Evolutionary conservation across 2,113 vertebrate genomes (phyloP).

Genomic region (Serinus canaria): DNA sequence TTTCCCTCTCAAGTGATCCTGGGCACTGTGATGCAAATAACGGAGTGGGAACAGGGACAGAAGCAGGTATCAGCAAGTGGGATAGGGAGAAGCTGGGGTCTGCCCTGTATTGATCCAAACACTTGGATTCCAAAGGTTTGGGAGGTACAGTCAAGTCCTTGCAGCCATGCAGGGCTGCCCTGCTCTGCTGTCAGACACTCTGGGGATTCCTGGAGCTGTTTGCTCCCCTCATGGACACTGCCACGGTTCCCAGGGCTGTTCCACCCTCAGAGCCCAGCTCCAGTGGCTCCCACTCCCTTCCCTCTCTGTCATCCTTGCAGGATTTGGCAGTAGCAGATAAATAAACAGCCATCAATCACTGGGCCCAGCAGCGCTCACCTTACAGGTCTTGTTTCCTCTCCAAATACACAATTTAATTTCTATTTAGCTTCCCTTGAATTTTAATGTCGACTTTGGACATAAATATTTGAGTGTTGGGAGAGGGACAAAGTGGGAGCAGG

Average conservation of each 20-base stretch:
- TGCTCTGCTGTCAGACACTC: neutral
- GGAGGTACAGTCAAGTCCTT: accelerated
- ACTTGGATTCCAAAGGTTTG: neutral
- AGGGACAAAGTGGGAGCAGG: neutral
- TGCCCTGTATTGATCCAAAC: accelerated
- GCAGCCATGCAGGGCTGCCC: neutral
- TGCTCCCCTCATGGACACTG: neutral
- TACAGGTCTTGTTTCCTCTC: constrained; percentile 59
- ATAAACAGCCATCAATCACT: constrained; percentile 63
- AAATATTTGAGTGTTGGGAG: constrained; percentile 25
- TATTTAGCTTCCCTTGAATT: constrained; percentile 52
- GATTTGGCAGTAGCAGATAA: constrained; percentile 60
- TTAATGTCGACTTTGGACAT: constrained; percentile 37
- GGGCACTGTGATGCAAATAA: constrained; percentile 26
- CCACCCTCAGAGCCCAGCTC: neutral
- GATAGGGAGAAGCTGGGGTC: neutral
- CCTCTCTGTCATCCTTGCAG: neutral
- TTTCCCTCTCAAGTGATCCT: constrained; percentile 14
- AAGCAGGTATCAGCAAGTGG: neutral
- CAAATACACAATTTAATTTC: constrained; percentile 59
- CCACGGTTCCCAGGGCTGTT: neutral
- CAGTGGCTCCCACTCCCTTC: neutral
- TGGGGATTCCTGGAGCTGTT: neutral
- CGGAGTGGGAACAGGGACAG: neutral
- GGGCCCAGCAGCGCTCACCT: constrained; percentile 28